These are phyloP conservation scores for Ancistrus triradiatus DNA, from an alignment of 2,113 vertebrate species.

Conservation along the genomic window DNA sequence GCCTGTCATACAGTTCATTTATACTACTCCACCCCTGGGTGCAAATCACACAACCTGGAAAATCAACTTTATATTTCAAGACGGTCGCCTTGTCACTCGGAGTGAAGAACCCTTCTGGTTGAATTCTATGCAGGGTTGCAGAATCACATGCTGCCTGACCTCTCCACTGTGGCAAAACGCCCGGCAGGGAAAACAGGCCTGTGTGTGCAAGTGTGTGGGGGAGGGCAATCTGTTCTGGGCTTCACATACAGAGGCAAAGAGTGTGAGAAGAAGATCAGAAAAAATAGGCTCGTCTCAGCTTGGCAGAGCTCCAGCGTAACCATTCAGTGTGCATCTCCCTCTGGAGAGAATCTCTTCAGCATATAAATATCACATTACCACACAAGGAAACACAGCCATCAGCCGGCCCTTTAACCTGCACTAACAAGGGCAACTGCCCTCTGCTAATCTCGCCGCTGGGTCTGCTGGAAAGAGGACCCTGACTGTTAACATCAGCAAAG, in stretches of 20 bases:
- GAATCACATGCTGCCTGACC: conserved; percentile 71
- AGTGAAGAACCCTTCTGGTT: conserved; percentile 57
- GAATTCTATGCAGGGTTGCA: conserved; percentile 66
- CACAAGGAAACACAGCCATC: conserved; percentile 70
- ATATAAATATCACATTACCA: conserved; percentile 78
- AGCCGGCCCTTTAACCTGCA: conserved; percentile 56
- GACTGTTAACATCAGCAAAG: conserved; percentile 10
- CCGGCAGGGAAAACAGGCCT: conserved; percentile 54
- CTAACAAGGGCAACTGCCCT: conserved; percentile 63
- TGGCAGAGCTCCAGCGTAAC: conserved; percentile 64
- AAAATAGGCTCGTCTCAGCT: conserved; percentile 53
- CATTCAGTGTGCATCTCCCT: conserved; percentile 50
- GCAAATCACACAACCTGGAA: conserved; percentile 53
- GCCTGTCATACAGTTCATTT: too few relatives aligned
- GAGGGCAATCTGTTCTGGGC: conserved; percentile 4
- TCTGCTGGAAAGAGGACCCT: conserved; percentile 14
- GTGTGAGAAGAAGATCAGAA: conserved; percentile 35
- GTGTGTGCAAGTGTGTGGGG: conserved; percentile 1
- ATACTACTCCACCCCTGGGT: not conserved
- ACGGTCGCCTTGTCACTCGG: conserved; percentile 60
- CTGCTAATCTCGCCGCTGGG: conserved; percentile 52
- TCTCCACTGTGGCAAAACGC: conserved; percentile 65
- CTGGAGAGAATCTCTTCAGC: conserved; percentile 64
- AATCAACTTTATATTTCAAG: conserved; percentile 64
- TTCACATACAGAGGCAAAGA: conserved; percentile 22